Evolutionary conservation across 2,113 vertebrate species (phyloP), one percentile per base, ranked within the genome.

Genomic region (Hepsetus odoe): DNA sequence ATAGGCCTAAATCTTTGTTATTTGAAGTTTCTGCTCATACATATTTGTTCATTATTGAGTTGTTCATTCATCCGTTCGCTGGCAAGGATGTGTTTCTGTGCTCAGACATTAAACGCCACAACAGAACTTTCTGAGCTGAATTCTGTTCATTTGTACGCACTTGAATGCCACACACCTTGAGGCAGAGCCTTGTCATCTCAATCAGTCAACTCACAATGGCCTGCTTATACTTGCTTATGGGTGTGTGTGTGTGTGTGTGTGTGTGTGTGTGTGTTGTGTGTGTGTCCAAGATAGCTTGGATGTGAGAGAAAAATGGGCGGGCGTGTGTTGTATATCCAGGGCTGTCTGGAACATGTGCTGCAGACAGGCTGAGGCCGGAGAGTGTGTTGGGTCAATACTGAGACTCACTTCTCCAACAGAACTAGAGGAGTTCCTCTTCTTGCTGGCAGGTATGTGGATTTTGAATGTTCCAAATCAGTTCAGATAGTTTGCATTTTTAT

Each of bases 161-260:
- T 8, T 49, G 46, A 74, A 82, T 42, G n/a, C 24, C 24, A 30
- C 67, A 49, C 35, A 77, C 49, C 59, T 77, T 16, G 66, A n/a
- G 71, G 24, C n/a, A 62, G n/a, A 22, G 28, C 44, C 28, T 74
- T 53, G 4, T 66, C 2, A 16, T 28, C 13, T 11, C 4, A 6
- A 16, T 30, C 28, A 58, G 22, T 51, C 68, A 73, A 61, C 42
- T 51, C 49, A 72, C 14, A 66, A 35, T 16, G 55, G 51, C 49
- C 77, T 79, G 72, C 61, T 76, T 44, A 24, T 61, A 51, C 61
- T 68, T 61, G 59, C 74, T 77, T 24, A 66, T 77, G 33, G 20
- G 42, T 76, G 70, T 67, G 69, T 78, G 68, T 42, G n/a, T n/a
- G n/a, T n/a, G 62, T 73, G 76, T 59, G 74, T 77, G 71, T 56